Conservation (phyloP, 2,113 vertebrate species). For the Neogobius melanostomus region DNA sequence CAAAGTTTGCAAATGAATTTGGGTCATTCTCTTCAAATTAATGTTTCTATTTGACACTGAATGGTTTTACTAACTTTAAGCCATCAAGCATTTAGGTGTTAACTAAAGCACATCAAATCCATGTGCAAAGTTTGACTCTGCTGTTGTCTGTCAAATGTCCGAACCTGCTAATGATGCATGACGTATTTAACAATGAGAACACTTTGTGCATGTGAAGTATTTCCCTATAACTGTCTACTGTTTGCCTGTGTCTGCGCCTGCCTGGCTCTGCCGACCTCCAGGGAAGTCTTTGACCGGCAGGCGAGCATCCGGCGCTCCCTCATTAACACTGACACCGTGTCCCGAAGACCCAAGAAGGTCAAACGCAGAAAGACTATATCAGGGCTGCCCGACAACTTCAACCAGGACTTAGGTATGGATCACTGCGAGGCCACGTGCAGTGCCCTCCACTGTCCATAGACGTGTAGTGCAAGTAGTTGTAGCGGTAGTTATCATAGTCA, state of each 20-base stretch:
- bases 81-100: background rate
- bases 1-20: slow-evolving; percentile 4
- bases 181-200: slow-evolving; percentile 13
- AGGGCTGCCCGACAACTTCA: slow-evolving; percentile 96
- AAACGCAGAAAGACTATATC: slow-evolving; percentile 99
- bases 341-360: slow-evolving; percentile 98
- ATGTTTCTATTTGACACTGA: background rate
- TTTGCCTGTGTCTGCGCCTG: slow-evolving; percentile 87
- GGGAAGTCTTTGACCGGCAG: slow-evolving; percentile 99
- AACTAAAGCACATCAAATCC: background rate
- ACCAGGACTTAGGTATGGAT: slow-evolving; percentile 98
- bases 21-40: background rate
- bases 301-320: slow-evolving; percentile 97
- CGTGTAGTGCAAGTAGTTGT: slow-evolving; percentile 6
- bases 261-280: slow-evolving; percentile 88
- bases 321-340: slow-evolving; percentile 96
- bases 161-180: slow-evolving; percentile 47
- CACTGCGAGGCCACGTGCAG: slow-evolving; percentile 77
- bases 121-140: background rate
- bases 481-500: slow-evolving; percentile 5
- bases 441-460: slow-evolving; percentile 65
- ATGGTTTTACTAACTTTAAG: background rate
- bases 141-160: slow-evolving; percentile 8
- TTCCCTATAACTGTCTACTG: slow-evolving; percentile 52
- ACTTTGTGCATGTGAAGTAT: slow-evolving; percentile 54